These are phyloP conservation scores for Antidorcas marsupialis DNA, from an alignment of 2,113 vertebrate species.

Conservation along the genomic window DNA sequence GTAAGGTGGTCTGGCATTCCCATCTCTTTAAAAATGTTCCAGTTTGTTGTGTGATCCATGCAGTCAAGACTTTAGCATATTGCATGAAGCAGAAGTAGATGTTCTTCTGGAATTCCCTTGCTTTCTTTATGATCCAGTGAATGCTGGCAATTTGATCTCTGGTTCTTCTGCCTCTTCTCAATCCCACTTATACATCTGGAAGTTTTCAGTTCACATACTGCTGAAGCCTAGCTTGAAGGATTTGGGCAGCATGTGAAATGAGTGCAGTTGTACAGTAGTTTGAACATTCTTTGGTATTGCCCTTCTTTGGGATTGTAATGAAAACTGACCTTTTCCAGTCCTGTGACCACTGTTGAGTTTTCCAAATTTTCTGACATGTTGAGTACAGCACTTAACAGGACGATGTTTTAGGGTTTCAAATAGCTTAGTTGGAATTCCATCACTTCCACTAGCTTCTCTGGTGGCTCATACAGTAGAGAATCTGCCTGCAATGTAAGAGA, in stretches of 20 bases:
- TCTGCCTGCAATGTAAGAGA: neutral
- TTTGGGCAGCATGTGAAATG: neutral
- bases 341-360: neutral
- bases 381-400: neutral
- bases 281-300: neutral
- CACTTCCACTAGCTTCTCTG: neutral
- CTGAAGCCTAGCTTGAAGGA: neutral
- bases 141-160: neutral
- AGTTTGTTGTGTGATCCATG: neutral
- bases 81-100: neutral
- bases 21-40: neutral
- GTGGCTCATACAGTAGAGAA: neutral
- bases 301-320: neutral
- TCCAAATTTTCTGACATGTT: neutral
- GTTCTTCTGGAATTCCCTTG: neutral
- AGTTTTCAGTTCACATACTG: neutral
- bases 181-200: neutral
- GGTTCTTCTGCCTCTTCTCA: neutral
- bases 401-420: neutral
- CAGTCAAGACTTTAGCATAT: neutral
- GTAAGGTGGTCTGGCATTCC: neutral
- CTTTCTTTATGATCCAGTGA: neutral
- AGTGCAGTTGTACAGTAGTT: neutral
- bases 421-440: neutral
- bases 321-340: neutral